A percentile compares a stretch with the other conserved stretches of the same genome.
phyloP scores from a whole-genome alignment of 1,140 invertebrate species.

The Temnothorax curvispinosus region DNA sequence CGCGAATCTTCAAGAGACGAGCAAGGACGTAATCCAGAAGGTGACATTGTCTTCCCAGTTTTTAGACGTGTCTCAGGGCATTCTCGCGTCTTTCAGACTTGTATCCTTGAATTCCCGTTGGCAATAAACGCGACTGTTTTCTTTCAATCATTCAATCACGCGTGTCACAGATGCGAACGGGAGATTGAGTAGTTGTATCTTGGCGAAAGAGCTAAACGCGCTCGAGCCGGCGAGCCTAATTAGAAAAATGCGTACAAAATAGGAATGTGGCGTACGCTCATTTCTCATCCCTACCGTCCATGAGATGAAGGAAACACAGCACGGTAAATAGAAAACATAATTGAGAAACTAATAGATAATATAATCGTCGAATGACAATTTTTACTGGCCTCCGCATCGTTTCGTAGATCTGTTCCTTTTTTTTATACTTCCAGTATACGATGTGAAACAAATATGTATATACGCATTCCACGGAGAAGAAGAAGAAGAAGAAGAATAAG shows the following conservation, averaged over 20 bases:
- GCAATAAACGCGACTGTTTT: background rate
- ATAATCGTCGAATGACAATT: slow-evolving; percentile 22
- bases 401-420: background rate
- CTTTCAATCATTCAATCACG: background rate
- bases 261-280: slow-evolving; percentile 71
- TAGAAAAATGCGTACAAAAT: slow-evolving; percentile 77
- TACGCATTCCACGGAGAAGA: background rate
- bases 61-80: background rate
- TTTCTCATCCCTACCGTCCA: background rate
- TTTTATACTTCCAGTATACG: background rate
- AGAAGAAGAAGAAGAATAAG: background rate
- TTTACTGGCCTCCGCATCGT: slow-evolving; percentile 34
- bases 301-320: slow-evolving; percentile 19
- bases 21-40: background rate
- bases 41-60: background rate
- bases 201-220: slow-evolving; percentile 20
- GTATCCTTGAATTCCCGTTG: background rate
- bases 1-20: background rate
- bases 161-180: background rate
- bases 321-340: background rate
- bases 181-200: background rate
- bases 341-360: slow-evolving; percentile 30
- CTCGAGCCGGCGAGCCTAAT: slow-evolving; percentile 59
- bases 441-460: background rate
- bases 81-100: background rate